Evolutionary conservation across 2,113 vertebrate species (phyloP).

Genomic region (Zeus faber): DNA sequence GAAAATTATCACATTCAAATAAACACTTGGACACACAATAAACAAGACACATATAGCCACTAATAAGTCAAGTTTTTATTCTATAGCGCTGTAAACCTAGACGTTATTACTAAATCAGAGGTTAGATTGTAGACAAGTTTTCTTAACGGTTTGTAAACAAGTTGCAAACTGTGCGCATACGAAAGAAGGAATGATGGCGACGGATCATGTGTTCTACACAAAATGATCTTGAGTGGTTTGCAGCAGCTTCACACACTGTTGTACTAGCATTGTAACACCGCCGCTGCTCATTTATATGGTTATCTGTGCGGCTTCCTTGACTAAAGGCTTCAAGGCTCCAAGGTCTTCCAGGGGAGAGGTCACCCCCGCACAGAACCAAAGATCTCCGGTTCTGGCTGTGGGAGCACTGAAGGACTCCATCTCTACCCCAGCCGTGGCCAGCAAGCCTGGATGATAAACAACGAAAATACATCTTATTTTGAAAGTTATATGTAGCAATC

Average conservation of each 20-base stretch:
- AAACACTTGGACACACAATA: slow-evolving; percentile 24
- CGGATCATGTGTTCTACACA: slow-evolving; percentile 7
- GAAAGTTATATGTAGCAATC: no score
- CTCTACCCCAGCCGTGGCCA: slow-evolving; percentile 74
- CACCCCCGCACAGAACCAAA: slow-evolving; percentile 82
- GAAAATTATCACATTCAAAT: slow-evolving; percentile 16
- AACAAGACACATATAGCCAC: slow-evolving; percentile 25
- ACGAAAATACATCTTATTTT: slow-evolving; percentile 11
- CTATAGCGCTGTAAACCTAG: no score
- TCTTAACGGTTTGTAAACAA: slow-evolving; percentile 33
- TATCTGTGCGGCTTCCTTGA: slow-evolving; percentile 79
- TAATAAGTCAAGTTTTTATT: slow-evolving; percentile 45
- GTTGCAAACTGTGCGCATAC: slow-evolving; percentile 40
- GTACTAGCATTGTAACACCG: not conserved
- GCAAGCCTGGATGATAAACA: slow-evolving; percentile 70
- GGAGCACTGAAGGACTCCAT: slow-evolving; percentile 85
- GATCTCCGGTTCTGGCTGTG: slow-evolving; percentile 55
- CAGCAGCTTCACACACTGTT: slow-evolving; percentile 23
- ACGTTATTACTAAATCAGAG: not conserved
- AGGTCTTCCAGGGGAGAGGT: slow-evolving; percentile 74
- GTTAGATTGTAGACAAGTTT: slow-evolving; percentile 14
- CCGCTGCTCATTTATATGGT: slow-evolving; percentile 58
- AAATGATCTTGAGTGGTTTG: slow-evolving; percentile 22
- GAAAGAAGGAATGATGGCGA: slow-evolving; percentile 4
- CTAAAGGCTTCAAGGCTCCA: slow-evolving; percentile 66